Base-by-base conservation (phyloP, 2,113 vertebrate species). In the Abramis brama region DNA sequence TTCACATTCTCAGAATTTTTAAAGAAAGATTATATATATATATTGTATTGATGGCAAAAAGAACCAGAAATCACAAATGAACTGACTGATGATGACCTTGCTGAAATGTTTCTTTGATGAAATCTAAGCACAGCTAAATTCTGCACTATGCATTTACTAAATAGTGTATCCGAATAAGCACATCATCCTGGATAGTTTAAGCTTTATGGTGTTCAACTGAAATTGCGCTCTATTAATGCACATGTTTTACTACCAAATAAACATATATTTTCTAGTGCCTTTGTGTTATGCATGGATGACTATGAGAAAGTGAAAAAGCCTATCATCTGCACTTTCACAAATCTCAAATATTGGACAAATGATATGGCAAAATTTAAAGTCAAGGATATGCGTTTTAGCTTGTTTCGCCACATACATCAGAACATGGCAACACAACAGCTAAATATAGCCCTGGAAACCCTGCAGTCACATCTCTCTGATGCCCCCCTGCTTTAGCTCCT, bases 391-490 rank as follows among this genome's bases (percentile, higher is more conserved):
- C 19, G 36, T 60, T 79, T 79, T 30, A 60, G 50, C 23, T 45
- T 50, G 15, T 43, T 62, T 30, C 6, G 13, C 3, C 13, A 47
- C n/a, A 39, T 47, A 45, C 45, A 45, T 43, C 33, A 9, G 55
- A 80, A 68, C 43, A 80, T 73, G 78, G 77, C 85, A 86, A 81
- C 85, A 81, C 50, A 19, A 25, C 33, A 23, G 52, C 68, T 80
- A 86, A 86, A 81, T 81, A 71, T 85, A 85, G 74, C 39, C 1
- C 17, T 36, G 52, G 64, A 80, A 74, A 71, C 33, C 64, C 62
- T 25, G 75, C 70, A 78, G 57, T 86, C 77, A 71, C 52, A 57
- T 21, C 60, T 6, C 36, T 66, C 84, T 79, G 47, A 33, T 30
- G 55, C 60, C 60, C 75, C 70, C 27, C 52, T 47, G 47, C 23